Percentiles rank a stretch among this genome's conserved stretches.
phyloP scores from a whole-genome alignment of 2,797 vertebrate species.

The Neostethus bicornis region DNA sequence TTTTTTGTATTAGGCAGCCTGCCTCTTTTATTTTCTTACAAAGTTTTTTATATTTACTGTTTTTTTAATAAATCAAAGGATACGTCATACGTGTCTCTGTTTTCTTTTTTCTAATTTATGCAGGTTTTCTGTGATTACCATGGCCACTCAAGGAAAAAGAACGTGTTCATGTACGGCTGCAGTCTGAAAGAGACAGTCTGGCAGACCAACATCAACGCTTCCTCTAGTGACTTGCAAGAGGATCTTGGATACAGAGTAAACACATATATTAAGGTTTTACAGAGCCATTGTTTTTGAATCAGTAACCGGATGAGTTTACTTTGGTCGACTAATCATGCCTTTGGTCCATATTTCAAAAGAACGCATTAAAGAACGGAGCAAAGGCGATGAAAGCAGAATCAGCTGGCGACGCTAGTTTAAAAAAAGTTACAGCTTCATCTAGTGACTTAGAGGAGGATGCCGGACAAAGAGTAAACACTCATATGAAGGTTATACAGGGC shows the following conservation, averaged over 20 bases:
- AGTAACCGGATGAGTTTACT: too few species aligned
- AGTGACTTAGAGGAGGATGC: too few species aligned
- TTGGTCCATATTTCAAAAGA: too few species aligned
- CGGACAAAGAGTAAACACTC: too few species aligned
- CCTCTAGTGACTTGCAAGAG: slow-evolving; percentile 87
- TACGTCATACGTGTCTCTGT: background rate
- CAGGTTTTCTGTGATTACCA: slow-evolving; percentile 99
- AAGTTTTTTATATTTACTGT: background rate
- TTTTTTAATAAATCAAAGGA: background rate
- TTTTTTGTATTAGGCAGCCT: slow-evolving; percentile 4
- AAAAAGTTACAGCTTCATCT: too few species aligned
- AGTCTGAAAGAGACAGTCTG: slow-evolving; percentile 97
- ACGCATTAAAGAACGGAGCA: too few species aligned
- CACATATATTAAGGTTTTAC: too few species aligned
- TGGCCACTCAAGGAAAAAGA: slow-evolving; percentile 98
- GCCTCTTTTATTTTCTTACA: background rate
- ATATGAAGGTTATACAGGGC: too few species aligned
- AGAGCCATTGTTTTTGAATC: too few species aligned
- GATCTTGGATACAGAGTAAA: slow-evolving; percentile 88
- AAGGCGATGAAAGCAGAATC: too few species aligned
- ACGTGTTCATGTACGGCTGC: slow-evolving; percentile 99
- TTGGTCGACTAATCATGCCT: too few species aligned
- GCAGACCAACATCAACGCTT: slow-evolving; percentile 85
- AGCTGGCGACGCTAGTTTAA: too few species aligned
- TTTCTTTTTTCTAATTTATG: background rate